Base-by-base conservation (phyloP, 2,797 vertebrate species). In the Podarcis lilfordi region DNA sequence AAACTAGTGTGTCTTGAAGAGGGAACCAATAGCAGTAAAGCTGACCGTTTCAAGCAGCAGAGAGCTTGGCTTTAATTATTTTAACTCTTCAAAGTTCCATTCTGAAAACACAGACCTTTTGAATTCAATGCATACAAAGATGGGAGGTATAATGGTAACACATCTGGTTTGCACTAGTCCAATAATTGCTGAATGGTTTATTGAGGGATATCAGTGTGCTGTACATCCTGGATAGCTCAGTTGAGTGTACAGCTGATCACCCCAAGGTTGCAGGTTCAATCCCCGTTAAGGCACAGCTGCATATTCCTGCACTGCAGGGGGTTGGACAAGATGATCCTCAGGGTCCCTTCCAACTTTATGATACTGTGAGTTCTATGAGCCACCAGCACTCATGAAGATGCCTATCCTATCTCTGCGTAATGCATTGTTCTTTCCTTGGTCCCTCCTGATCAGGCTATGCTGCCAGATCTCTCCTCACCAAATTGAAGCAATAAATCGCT, bases 111-210 rank as follows among this genome's bases (percentile, higher is more conserved):
- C 64, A 6, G n/a, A 0, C 11, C 23, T 6, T 2, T 43, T 71
- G 74, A 80, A 10, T 1, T 17, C 3, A 1, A 19, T 25, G 66
- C 27, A 55, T 61, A 25, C 82, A 1, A 0, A 0, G 19, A 0
- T 7, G 1, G 6, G 59, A 23, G 40, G 17, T 13, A 17, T 17
- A 43, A 43, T 17, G 17, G 71, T 66, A 35, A 40, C 37, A 8
- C 7, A 0, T 85, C 35, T 85, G 23, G 27, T 19, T 5, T 76
- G 40, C 19, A n/a, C 9, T 13, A 6, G 19, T 66, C 27, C 17
- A n/a, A 8, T 77, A 77, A 43, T 11, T 64, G 11, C 27, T 59
- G 37, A 77, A 29, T 27, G 15, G 50, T n/a, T 29, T 78, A 15
- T 3, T 27, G n/a, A 10, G 45, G 29, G 55, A 76, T 64, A 19